A percentile compares a stretch with the other conserved stretches of the same genome.
Conservation (phyloP, 2,888 invertebrate species). For the Archips xylosteana region DNA sequence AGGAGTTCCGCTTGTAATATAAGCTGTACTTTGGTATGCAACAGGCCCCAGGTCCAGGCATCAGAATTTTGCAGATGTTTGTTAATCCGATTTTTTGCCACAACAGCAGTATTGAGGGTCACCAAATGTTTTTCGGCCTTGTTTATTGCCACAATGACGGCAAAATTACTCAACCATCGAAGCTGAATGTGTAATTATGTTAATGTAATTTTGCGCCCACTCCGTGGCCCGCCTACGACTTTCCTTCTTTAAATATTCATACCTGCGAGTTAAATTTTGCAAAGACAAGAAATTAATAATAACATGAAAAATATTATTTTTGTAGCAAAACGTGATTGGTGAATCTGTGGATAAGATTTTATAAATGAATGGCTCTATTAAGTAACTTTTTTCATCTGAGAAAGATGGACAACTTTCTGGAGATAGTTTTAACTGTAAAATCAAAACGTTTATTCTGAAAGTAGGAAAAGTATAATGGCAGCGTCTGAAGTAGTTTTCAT, state of each 20-base stretch:
- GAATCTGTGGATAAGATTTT: background rate
- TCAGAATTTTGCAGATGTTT: too few species aligned
- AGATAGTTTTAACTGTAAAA: too few species aligned
- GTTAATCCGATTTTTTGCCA: background rate
- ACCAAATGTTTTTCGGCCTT: background rate
- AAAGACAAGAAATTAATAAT: constrained; percentile 11
- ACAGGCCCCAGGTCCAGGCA: too few species aligned
- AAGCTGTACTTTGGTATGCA: too few species aligned
- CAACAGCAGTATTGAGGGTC: background rate
- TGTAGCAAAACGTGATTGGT: background rate
- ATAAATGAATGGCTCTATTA: background rate
- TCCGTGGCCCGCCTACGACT: background rate
- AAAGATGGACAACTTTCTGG: too few species aligned
- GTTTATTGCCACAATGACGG: constrained; percentile 5
- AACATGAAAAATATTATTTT: constrained; percentile 8
- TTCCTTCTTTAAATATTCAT: constrained; percentile 27
- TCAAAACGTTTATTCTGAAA: too few species aligned
- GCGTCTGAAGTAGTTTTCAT: too few species aligned
- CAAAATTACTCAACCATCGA: constrained; percentile 13
- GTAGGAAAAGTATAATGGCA: too few species aligned
- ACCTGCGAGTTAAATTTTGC: constrained; percentile 11
- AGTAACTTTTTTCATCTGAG: background rate
- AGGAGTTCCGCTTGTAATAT: too few species aligned
- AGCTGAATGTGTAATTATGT: constrained; percentile 14
- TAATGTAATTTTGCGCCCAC: constrained; percentile 20